Percentiles rank a stretch among this genome's conserved stretches.
These are phyloP conservation scores for Tipula confusa DNA, from an alignment of 2,888 invertebrate genomes.

Conservation along the genomic window DNA sequence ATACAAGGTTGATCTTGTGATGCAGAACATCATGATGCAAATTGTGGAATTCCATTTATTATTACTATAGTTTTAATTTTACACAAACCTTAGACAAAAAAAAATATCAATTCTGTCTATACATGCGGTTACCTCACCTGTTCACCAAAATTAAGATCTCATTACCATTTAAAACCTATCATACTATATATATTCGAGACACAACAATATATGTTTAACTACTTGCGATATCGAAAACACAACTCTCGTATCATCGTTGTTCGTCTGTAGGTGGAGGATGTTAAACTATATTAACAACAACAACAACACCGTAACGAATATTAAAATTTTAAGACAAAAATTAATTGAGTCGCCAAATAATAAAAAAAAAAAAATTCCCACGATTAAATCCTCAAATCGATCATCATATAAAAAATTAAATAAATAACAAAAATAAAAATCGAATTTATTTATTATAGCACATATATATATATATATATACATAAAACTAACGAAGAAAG, in stretches of 20 bases:
- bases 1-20: background rate
- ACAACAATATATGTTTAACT: background rate
- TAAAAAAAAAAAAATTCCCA: background rate
- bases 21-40: background rate
- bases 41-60: background rate
- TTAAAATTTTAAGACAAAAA: background rate
- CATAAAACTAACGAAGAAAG: background rate
- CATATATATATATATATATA: background rate
- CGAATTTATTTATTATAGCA: background rate
- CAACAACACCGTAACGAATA: background rate
- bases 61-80: no score
- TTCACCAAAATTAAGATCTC: background rate
- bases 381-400: constrained; percentile 3
- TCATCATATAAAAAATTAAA: background rate
- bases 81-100: background rate
- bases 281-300: background rate
- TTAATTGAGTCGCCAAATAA: constrained; percentile 25
- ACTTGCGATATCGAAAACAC: background rate
- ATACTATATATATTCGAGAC: background rate
- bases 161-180: constrained; percentile 6
- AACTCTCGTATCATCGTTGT: background rate
- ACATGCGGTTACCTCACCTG: background rate
- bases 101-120: background rate
- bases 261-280: constrained; percentile 12
- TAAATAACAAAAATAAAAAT: background rate